Evolutionary conservation across 2,888 invertebrate species (phyloP).

Genomic region (Anaspis maculata): DNA sequence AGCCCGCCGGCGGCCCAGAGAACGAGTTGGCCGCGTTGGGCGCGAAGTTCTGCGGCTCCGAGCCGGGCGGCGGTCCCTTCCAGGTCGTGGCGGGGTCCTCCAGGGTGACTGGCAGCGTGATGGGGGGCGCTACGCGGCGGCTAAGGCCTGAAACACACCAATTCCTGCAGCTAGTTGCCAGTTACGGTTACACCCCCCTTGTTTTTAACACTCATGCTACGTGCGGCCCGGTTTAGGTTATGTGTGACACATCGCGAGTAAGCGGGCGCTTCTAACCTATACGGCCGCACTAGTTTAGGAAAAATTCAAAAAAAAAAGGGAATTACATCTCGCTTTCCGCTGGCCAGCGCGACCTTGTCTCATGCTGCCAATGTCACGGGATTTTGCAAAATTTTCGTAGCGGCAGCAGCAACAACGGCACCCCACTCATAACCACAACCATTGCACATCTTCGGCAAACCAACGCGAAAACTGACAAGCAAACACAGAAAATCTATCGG

Average conservation of each 20-base stretch:
- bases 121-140: slow-evolving; percentile 63
- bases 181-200: slow-evolving; percentile 9
- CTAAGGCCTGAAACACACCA: slow-evolving; percentile 61
- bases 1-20: slow-evolving; percentile 51
- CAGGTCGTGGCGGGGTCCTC: slow-evolving; percentile 69
- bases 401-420: slow-evolving; percentile 15
- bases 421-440: slow-evolving; percentile 27
- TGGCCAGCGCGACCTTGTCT: slow-evolving; percentile 49
- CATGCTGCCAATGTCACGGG: slow-evolving; percentile 43
- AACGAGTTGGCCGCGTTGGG: slow-evolving; percentile 53
- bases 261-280: slow-evolving; percentile 29
- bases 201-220: not conserved
- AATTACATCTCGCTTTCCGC: slow-evolving; percentile 49
- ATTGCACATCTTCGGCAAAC: slow-evolving; percentile 24
- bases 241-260: slow-evolving; percentile 24
- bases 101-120: slow-evolving; percentile 63
- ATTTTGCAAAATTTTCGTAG: slow-evolving; percentile 35
- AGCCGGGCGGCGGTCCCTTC: slow-evolving; percentile 66
- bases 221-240: slow-evolving; percentile 28
- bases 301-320: slow-evolving; percentile 17
- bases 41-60: slow-evolving; percentile 58
- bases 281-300: no score
- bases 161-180: slow-evolving; percentile 5
- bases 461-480: slow-evolving; percentile 19
- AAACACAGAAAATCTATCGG: slow-evolving; percentile 24